phyloP scores from a whole-genome alignment of 1,140 invertebrate genomes.

The Drosophila parvula region DNA sequence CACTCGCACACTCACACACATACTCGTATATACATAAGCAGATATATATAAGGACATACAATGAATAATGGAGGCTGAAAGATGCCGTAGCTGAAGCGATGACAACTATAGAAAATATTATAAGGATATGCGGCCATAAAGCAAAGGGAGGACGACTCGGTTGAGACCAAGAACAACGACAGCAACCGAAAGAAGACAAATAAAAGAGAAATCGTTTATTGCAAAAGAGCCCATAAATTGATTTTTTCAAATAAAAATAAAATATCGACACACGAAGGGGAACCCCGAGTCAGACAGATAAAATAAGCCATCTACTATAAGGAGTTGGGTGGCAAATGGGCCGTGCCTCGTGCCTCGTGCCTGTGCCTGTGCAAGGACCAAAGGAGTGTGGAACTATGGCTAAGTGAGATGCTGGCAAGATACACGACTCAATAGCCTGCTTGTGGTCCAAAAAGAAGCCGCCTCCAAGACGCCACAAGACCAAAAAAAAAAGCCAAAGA shows the following conservation, averaged over 20 bases:
- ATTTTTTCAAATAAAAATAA: conserved; percentile 83
- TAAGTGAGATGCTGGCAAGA: conserved; percentile 48
- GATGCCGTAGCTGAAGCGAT: conserved; percentile 57
- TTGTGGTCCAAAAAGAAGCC: conserved; percentile 51
- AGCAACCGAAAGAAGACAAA: conserved; percentile 61
- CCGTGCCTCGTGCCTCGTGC: background rate
- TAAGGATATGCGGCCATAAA: conserved; percentile 80
- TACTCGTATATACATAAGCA: background rate
- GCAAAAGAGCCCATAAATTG: conserved; percentile 81
- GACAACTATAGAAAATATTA: conserved; percentile 82
- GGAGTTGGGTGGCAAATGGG: conserved; percentile 13
- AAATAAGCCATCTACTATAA: conserved; percentile 69
- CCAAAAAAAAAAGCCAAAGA: background rate
- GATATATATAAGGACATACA: conserved; percentile 22
- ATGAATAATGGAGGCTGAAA: conserved; percentile 62
- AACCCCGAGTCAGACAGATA: conserved; percentile 51
- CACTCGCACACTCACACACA: conserved; percentile 10
- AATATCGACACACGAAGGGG: conserved; percentile 63
- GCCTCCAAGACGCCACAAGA: conserved; percentile 62
- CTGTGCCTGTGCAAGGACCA: conserved; percentile 2
- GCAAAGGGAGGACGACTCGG: conserved; percentile 37
- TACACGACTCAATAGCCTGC: conserved; percentile 55
- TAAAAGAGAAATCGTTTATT: conserved; percentile 83
- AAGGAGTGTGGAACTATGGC: conserved; percentile 20
- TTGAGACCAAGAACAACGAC: conserved; percentile 21